Base-by-base conservation (phyloP, 2,888 invertebrate genomes). In the Coleophora deauratella region DNA sequence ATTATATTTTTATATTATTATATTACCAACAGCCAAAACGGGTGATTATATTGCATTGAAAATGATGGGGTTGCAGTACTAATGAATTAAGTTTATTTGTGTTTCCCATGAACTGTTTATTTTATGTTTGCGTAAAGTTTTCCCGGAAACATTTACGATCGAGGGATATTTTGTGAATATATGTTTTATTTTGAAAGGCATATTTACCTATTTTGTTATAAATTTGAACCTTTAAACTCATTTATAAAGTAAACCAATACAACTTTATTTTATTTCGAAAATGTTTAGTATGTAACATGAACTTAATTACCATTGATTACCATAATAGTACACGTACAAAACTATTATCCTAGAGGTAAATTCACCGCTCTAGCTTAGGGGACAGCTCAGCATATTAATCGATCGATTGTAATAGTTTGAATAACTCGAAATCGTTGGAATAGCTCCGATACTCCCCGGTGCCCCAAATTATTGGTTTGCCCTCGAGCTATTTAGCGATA, bases 381-480 rank as follows among this genome's bases (percentile, higher is more conserved):
- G 55, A 59, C 67, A 75, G 72, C 73, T 59, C 66, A 67, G 72
- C 67, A 67, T 68, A 67, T 66, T 66, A 78, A 78, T 77, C 61
- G 69, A 64, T 65, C 47, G 56, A 72, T 67, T 64, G 58, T 59
- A 61, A 72, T 68, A 66, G 59, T 67, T 54, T 54, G 52, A 65
- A 67, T 64, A 55, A 57, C 50, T 57, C 49, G 54, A 61, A 62
- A 63, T 54, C 49, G 46, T 54, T 48, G 43, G 51, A 54, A 27
- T 31, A 43, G 39, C 55, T 65, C 67, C 73, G 72, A 72, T 63
- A 46, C 72, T 69, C 74, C 73, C 59, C 52, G 50, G 47, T 54
- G 57, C 62, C 70, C 72, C 54, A 74, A 80, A 84, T 84, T 82
- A 82, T 80, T 62, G 80, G 77, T 75, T 81, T 66, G 59, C 65